phyloP scores from a whole-genome alignment of 2,888 invertebrate genomes.

The Odontocolon sp. region DNA sequence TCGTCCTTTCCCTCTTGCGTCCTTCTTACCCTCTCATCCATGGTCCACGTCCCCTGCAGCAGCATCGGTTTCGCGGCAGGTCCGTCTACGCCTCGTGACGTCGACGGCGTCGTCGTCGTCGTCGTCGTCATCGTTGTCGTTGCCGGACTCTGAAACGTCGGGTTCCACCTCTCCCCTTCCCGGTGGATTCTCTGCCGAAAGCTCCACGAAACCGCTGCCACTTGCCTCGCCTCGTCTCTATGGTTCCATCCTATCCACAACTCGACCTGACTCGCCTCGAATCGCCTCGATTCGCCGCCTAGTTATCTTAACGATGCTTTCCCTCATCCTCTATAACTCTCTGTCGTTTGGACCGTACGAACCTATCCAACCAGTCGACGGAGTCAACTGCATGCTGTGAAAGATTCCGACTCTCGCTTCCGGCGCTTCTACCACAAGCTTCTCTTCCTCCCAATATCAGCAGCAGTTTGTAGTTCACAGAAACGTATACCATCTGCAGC shows the following conservation, averaged over 20 bases:
- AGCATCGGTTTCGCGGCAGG: slow-evolving; percentile 19
- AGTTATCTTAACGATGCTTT: slow-evolving; percentile 51
- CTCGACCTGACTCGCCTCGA: slow-evolving; percentile 13
- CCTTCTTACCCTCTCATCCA: slow-evolving; percentile 7
- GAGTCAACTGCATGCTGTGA: background rate
- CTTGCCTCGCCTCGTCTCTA: slow-evolving; percentile 7
- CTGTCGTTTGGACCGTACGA: background rate
- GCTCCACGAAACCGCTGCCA: slow-evolving; percentile 29
- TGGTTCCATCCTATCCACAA: background rate
- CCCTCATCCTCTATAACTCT: background rate
- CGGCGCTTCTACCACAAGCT: background rate
- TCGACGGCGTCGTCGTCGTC: too few relatives aligned
- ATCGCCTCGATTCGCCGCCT: slow-evolving; percentile 37
- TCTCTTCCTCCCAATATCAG: background rate
- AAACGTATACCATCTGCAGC: too few relatives aligned
- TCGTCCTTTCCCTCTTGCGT: slow-evolving; percentile 50
- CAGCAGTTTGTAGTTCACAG: background rate
- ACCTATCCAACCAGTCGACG: background rate
- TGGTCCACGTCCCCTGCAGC: slow-evolving; percentile 34
- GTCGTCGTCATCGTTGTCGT: slow-evolving; percentile 17
- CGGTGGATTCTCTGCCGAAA: too few relatives aligned
- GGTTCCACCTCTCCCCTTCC: background rate
- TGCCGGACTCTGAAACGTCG: slow-evolving; percentile 26
- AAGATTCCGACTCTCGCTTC: background rate
- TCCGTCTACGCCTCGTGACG: slow-evolving; percentile 6